Evolutionary conservation across 2,113 vertebrate species (phyloP).

Genomic region (Agapornis roseicollis): DNA sequence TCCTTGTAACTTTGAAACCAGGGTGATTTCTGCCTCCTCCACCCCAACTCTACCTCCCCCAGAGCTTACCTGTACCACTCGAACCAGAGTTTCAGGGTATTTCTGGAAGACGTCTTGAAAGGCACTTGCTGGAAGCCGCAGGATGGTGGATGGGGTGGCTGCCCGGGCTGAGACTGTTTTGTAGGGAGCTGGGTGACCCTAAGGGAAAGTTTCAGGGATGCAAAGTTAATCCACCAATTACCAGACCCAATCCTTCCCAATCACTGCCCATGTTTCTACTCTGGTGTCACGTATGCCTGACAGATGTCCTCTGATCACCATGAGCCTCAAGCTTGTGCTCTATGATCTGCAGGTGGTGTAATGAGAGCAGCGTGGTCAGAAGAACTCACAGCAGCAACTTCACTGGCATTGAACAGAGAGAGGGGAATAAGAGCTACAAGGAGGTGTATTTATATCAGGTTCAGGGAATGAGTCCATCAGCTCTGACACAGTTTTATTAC

Average conservation of each 20-base stretch:
- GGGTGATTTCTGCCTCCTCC: neutral
- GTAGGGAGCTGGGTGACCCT: constrained; percentile 90
- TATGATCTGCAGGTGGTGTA: rapidly evolving
- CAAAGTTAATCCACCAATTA: neutral
- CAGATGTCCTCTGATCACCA: neutral
- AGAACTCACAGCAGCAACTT: neutral
- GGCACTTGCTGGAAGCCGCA: constrained; percentile 86
- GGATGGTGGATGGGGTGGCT: constrained; percentile 78
- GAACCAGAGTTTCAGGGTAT: constrained; percentile 90
- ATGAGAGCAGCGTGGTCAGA: neutral
- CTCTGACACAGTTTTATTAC: neutral
- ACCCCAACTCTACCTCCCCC: neutral
- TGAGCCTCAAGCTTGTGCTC: neutral
- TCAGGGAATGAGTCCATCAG: neutral
- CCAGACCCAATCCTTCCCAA: neutral
- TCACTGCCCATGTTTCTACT: neutral
- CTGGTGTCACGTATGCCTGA: rapidly evolving
- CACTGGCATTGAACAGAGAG: neutral
- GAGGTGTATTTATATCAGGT: neutral
- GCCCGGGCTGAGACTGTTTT: constrained; percentile 91
- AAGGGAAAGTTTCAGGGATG: neutral
- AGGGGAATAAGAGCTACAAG: neutral
- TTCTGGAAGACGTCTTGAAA: constrained; percentile 92
- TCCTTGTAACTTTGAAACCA: neutral
- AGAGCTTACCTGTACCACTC: constrained; percentile 86